These are phyloP conservation scores for Sebastolobus altivelis DNA, from an alignment of 2,797 vertebrate species.

Conservation along the genomic window DNA sequence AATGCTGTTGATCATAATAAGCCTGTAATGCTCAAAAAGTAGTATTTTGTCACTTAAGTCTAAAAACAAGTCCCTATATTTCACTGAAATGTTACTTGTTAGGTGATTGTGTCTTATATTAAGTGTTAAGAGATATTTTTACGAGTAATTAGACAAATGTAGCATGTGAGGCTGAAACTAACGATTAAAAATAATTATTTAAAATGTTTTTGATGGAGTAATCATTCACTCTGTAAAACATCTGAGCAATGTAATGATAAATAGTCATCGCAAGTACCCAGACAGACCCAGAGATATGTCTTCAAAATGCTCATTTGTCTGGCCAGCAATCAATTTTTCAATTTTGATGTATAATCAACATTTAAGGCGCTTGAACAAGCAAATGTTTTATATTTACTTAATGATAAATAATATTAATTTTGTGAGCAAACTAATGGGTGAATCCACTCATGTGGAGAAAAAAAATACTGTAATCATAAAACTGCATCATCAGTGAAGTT, in stretches of 20 bases:
- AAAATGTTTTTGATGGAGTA: background rate
- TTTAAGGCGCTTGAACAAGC: background rate
- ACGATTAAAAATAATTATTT: background rate
- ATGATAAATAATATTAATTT: background rate
- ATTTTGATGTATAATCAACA: too few relatives aligned
- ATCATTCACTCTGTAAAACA: background rate
- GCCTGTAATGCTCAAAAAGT: too few relatives aligned
- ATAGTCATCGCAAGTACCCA: background rate
- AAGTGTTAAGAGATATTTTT: too few relatives aligned
- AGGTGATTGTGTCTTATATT: too few relatives aligned
- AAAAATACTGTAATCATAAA: background rate
- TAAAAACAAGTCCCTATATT: too few relatives aligned
- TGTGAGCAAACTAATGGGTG: background rate
- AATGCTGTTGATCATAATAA: too few relatives aligned
- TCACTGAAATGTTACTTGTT: too few relatives aligned
- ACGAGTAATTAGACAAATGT: too few relatives aligned
- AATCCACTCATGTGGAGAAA: background rate
- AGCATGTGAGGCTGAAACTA: background rate
- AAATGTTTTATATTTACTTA: background rate
- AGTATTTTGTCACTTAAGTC: too few relatives aligned
- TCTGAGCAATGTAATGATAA: background rate
- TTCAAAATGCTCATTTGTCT: background rate
- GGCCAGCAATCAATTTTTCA: background rate
- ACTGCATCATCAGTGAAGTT: slow-evolving; percentile 1
- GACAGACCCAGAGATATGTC: background rate